Evolutionary conservation across 1,140 invertebrate species (phyloP).

Genomic region (Drosophila ohnishii): DNA sequence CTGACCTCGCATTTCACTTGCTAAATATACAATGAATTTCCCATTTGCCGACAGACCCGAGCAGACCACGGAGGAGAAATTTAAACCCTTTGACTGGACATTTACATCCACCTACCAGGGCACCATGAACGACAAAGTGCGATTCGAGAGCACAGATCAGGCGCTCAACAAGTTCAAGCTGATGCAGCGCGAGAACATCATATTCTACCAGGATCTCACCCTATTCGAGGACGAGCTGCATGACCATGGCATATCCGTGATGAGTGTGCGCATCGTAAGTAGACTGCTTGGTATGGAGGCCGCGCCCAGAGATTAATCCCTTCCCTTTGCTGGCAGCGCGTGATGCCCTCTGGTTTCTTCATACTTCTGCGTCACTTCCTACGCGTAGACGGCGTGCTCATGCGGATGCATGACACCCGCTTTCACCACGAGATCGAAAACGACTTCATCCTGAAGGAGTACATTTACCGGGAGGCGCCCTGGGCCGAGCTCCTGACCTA

Average conservation of each 20-base stretch:
- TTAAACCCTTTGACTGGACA: conserved; percentile 98
- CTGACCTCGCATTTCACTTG: not conserved
- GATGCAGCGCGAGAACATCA: conserved; percentile 94
- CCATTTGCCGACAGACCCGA: conserved; percentile 24
- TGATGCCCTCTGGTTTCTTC: conserved; percentile 97
- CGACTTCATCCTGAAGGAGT: conserved; percentile 90
- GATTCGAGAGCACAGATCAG: conserved; percentile 87
- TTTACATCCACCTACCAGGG: conserved; percentile 97
- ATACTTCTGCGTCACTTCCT: conserved; percentile 95
- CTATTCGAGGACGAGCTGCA: conserved; percentile 99
- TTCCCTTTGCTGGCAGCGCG: conserved; percentile 87
- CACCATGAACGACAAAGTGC: conserved; percentile 87
- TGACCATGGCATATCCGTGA: conserved; percentile 96
- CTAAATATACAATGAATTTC: not conserved
- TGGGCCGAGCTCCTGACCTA: conserved; percentile 82
- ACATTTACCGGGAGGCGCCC: conserved; percentile 89
- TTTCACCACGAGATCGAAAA: conserved; percentile 93
- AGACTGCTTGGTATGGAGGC: not conserved
- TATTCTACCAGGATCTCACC: conserved; percentile 96
- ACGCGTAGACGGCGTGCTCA: conserved; percentile 95
- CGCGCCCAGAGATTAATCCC: not conserved
- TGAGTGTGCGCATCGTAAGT: conserved; percentile 97
- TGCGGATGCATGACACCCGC: conserved; percentile 95
- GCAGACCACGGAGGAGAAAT: conserved; percentile 86
- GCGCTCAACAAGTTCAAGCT: conserved; percentile 95